Evolutionary conservation across 2,113 vertebrate species (phyloP).

Genomic region (Rhabdomys dilectus): DNA sequence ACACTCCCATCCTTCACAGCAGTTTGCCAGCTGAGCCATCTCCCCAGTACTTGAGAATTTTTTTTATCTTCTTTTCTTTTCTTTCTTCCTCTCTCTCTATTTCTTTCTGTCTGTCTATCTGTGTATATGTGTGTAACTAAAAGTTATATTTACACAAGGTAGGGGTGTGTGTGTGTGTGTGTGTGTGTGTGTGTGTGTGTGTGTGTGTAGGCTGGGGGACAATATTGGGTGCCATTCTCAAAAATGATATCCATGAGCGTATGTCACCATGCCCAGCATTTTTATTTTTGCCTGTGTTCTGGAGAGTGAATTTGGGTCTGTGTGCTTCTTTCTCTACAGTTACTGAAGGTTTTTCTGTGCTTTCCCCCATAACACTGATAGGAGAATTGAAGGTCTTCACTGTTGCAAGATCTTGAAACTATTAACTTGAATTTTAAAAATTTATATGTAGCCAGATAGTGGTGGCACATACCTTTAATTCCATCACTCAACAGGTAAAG

Average conservation of each 20-base stretch:
- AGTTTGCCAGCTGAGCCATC: background rate
- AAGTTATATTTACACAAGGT: too few species aligned
- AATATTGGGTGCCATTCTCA: background rate
- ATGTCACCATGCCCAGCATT: background rate
- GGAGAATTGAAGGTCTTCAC: background rate
- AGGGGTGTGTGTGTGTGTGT: background rate
- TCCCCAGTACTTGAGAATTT: background rate
- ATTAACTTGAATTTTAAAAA: background rate
- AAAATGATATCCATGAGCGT: background rate
- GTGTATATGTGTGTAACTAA: too few species aligned
- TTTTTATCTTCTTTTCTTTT: background rate
- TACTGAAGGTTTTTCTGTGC: background rate
- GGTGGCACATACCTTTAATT: background rate
- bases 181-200: background rate
- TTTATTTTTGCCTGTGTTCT: background rate
- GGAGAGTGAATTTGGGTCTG: background rate
- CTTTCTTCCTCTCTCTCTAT: background rate
- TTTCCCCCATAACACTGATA: background rate
- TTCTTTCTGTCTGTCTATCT: background rate
- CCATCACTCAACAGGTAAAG: background rate
- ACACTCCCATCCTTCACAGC: background rate
- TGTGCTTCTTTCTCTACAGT: background rate
- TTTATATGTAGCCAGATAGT: background rate
- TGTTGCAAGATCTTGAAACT: background rate
- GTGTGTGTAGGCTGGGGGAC: background rate